Evolutionary conservation across 1,140 invertebrate species (phyloP), one percentile per base, ranked within the genome.

Genomic region (Aphaenogaster rudis): DNA sequence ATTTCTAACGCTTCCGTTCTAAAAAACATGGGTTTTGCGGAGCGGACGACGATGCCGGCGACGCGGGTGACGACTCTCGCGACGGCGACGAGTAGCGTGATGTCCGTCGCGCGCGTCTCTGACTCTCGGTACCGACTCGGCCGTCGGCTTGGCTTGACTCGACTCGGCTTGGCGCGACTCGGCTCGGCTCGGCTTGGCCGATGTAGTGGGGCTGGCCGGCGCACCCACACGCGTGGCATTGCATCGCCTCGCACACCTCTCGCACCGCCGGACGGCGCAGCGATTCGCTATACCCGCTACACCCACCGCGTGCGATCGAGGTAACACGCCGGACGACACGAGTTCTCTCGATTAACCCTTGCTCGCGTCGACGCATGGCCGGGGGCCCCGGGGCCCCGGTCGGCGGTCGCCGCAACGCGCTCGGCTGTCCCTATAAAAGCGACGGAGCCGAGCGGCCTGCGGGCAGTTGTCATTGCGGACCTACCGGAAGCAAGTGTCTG

Each of bases 391-490:
- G 54, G 42, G 50, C n/a, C 39, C 28, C 80, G 28, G 15, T 8
- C 54, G n/a, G 54, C 54, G 74, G 28, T 28, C 21, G 80, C 15
- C 59, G 86, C 45, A 78, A 86, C 87, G 86, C 82, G 90, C 82
- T 91, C 86, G 84, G 84, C 88, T 86, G 88, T 90, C 90, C 90
- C 92, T 88, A 93, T 93, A 93, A 93, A 93, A 93, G 92, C 88
- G 88, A 88, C 85, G 88, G 89, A 88, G 82, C 90, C 92, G 91
- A 91, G 86, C 90, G 89, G 91, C 88, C 88, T 87, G 88, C 91
- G 92, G 91, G 86, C 93, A 94, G 93, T 94, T 92, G 92, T 93
- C 93, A 93, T 92, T 88, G 88, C 88, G 82, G n/a, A 86, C 78
- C 28, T 48, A n/a, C 39, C 79, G 79, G 52, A 82, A 72, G 42